Conservation (phyloP, 2,113 vertebrate species). For the Gasterosteus aculeatus region DNA sequence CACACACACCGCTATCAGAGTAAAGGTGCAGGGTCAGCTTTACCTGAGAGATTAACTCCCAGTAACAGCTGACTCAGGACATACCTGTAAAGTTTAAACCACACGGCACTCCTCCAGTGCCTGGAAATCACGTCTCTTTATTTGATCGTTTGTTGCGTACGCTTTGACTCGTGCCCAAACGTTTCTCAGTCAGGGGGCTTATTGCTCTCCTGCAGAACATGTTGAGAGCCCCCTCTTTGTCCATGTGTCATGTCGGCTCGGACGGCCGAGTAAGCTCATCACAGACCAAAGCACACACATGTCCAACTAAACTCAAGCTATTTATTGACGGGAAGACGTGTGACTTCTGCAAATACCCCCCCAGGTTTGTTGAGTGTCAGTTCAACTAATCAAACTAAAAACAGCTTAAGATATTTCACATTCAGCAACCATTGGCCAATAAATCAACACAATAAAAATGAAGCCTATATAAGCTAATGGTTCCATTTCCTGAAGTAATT, state of each 20-base stretch:
- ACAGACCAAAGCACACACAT: conserved; percentile 6
- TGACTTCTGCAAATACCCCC: conserved; percentile 45
- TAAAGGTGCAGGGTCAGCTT: conserved; percentile 25
- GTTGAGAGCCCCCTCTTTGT: background rate
- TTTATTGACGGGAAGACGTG: conserved; percentile 36
- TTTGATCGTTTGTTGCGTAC: background rate
- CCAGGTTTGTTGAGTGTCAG: background rate
- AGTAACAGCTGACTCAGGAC: conserved; percentile 52
- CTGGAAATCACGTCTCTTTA: background rate
- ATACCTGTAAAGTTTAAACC: conserved; percentile 16
- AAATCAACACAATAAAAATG: background rate
- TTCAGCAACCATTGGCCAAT: background rate
- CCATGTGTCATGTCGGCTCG: conserved; percentile 24
- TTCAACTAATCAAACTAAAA: background rate
- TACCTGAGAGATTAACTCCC: conserved; percentile 44
- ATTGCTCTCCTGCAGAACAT: background rate
- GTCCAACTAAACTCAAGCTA: conserved; percentile 9
- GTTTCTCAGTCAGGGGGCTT: background rate
- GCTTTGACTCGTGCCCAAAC: background rate
- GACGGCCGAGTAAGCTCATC: conserved; percentile 53
- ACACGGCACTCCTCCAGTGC: background rate
- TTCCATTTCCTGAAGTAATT: conserved; percentile 5
- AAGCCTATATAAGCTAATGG: no score
- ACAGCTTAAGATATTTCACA: background rate
- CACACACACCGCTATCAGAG: conserved; percentile 4